phyloP scores from a whole-genome alignment of 1,140 invertebrate genomes.

The Tetragonula clypearis region DNA sequence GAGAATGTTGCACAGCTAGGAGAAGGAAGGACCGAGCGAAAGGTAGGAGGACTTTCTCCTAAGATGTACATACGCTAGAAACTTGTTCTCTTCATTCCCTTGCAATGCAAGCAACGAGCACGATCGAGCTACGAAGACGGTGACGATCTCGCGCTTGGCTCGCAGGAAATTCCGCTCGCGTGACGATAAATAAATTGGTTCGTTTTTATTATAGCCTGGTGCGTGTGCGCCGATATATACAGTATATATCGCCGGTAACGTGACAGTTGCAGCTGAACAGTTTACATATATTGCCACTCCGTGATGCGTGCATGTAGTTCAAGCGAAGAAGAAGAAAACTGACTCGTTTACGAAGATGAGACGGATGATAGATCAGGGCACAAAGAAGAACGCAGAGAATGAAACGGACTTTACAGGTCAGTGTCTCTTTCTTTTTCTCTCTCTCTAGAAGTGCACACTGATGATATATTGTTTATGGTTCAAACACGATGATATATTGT shows the following conservation, averaged over 20 bases:
- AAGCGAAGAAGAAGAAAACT: neutral
- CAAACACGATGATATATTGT: neutral
- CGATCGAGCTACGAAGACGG: neutral
- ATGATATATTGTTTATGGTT: neutral
- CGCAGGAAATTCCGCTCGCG: neutral
- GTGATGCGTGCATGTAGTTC: neutral
- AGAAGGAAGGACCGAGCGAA: constrained; percentile 51
- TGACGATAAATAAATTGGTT: constrained; percentile 16
- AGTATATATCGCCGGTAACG: neutral
- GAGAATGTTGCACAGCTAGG: neutral
- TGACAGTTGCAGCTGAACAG: neutral
- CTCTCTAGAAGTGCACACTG: neutral
- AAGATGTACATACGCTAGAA: constrained; percentile 44
- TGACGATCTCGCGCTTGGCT: neutral
- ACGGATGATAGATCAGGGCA: neutral
- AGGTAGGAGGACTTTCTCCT: constrained; percentile 59
- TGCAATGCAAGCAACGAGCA: neutral
- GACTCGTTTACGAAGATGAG: neutral
- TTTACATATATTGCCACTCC: neutral
- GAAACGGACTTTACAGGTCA: constrained; percentile 29
- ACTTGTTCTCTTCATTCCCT: constrained; percentile 30
- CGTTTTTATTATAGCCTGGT: too few species aligned
- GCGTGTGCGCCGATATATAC: neutral
- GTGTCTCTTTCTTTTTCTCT: neutral
- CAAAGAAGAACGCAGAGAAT: neutral